Base-by-base conservation (phyloP, 2,888 invertebrate species). In the Tenodera sinensis region DNA sequence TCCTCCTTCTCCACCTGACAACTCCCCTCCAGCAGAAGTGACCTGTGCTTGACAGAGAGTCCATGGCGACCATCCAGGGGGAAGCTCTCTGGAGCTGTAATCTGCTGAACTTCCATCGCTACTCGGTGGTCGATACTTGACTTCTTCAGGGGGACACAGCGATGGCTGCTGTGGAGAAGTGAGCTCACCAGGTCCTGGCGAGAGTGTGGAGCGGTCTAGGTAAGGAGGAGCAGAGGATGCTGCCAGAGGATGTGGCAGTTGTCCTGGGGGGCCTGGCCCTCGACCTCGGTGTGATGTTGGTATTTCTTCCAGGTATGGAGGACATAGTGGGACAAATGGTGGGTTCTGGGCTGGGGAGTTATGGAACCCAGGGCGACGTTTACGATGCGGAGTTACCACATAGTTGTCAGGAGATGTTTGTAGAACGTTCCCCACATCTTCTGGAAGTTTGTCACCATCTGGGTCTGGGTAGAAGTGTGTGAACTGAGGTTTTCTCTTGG, bases 331-430 rank as follows among this genome's bases (percentile, higher is more conserved):
- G 91, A 97, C 97, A 92, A 97, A 97, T 83, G 97, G 97, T 90
- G 97, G 97, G 93, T 97, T 97, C 92, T 97, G 97, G 91, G 97
- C 96, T 28, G 97, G 97, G 81, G 97, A 96, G 92, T 97, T 97
- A 93, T 97, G 97, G 92, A 98, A 98, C 88, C 97, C 97, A 0
- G 97, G 97, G 92, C 97, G 94, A 93, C 97, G 94, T 94, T 97
- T 98, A 91, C 97, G 94, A 94, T 97, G 97, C 20, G 97, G 97
- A 71, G 97, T 97, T 30, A 98, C 97, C 83, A 97, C 97, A 92
- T 97, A 97, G 92, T 97, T 97, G 93, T 97, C 97, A 87, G 95
- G 95, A 0, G 97, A 97, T 89, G 97, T 96, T 92, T 96, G 96
- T 87, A 96, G 96, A 28, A 81, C 28, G n/a, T 87, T 81, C 1